Base-by-base conservation (phyloP, 2,888 invertebrate species). In the Leistus spinibarbis region DNA sequence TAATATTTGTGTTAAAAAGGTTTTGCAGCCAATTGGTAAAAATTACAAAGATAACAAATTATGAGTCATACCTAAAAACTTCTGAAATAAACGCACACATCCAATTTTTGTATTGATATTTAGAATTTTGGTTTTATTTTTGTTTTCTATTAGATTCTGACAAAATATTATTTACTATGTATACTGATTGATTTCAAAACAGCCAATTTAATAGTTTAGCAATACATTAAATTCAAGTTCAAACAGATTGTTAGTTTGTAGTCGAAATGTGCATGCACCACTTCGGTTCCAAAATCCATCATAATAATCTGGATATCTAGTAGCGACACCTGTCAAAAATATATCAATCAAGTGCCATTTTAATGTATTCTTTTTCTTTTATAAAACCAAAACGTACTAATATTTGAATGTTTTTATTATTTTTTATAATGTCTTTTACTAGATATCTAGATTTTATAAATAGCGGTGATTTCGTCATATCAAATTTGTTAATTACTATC, bases 141-240 rank as follows among this genome's bases (percentile, higher is more conserved):
- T n/a, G n/a, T n/a, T n/a, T n/a, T n/a, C n/a, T n/a, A n/a, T n/a
- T n/a, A n/a, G n/a, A n/a, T n/a, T n/a, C n/a, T 40, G 40, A 40
- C 7, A 7, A 40, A 40, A 5, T 40, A 40, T 40, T 40, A 10
- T 40, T 5, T 7, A 40, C 40, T 40, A 13, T 40, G 40, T 40
- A 40, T 13, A 40, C 40, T 40, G 40, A 40, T 40, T 40, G 40
- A 5, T 3, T 40, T 40, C 40, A 40, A 40, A 7, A 40, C 2
- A 0, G 10, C 40, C 4, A 7, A 64, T 64, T 24, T 77, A 70
- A 76, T 82, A 81, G 82, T 81, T 79, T 82, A 83, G 83, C 83
- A 83, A 84, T 84, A 83, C 81, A 78, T 80, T 79, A 79, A 78
- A 17, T 72, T 72, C 81, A 80, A 82, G 82, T 83, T 83, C 83